phyloP scores from a whole-genome alignment of 2,797 vertebrate species.

The Syndactyla subalaris region DNA sequence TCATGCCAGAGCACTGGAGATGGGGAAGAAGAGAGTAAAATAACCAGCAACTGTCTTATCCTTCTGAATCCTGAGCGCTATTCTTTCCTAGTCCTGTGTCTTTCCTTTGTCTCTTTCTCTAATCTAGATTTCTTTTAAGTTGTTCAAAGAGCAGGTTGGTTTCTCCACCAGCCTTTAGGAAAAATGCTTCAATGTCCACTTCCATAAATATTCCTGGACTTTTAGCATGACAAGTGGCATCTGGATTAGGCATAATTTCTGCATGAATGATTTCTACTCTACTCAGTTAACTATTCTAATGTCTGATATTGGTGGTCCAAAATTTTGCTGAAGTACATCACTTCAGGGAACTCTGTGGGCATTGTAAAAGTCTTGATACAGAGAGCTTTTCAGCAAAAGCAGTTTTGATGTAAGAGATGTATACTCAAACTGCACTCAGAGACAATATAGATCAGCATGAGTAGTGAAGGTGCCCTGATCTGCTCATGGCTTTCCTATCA shows the following conservation, averaged over 20 bases:
- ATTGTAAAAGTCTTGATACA: neutral
- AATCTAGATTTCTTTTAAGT: neutral
- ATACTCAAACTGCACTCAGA: neutral
- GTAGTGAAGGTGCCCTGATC: neutral
- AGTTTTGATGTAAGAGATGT: neutral
- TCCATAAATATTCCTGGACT: neutral
- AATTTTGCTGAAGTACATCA: neutral
- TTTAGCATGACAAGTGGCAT: neutral
- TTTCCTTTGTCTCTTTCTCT: neutral
- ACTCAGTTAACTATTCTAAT: neutral
- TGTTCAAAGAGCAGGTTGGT: neutral
- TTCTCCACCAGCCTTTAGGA: neutral
- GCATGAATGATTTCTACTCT: neutral
- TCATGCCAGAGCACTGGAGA: neutral
- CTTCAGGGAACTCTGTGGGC: neutral
- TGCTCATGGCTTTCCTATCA: neutral
- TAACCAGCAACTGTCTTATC: neutral
- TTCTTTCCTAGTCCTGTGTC: neutral
- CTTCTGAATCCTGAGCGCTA: neutral
- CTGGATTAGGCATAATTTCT: neutral
- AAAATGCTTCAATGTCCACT: neutral
- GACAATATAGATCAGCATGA: neutral
- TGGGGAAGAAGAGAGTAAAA: neutral
- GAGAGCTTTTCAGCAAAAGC: neutral
- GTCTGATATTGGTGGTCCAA: neutral